Conservation (phyloP, 1,140 invertebrate genomes). For the Palaemon carinicauda region DNA sequence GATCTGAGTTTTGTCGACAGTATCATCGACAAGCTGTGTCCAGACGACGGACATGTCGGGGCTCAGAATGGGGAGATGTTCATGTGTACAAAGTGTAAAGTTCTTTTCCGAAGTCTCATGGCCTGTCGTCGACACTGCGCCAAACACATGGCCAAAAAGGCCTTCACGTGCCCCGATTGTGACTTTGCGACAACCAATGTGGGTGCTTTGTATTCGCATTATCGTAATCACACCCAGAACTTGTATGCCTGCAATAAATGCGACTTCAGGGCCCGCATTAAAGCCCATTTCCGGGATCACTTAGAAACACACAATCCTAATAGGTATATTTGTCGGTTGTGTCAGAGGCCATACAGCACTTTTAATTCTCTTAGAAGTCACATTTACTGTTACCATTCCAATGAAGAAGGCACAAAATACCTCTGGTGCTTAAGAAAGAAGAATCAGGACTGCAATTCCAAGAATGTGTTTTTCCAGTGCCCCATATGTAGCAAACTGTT, state of each 20-base stretch:
- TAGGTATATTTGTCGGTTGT: slow-evolving; percentile 15
- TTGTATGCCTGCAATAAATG: slow-evolving; percentile 23
- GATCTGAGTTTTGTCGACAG: slow-evolving; percentile 22
- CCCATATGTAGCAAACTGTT: neutral
- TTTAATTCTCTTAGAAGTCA: slow-evolving; percentile 25
- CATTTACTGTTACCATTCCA: neutral
- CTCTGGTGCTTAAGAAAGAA: neutral
- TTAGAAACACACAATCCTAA: slow-evolving; percentile 23
- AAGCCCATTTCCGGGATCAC: slow-evolving; percentile 20
- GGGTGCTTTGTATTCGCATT: slow-evolving; percentile 10
- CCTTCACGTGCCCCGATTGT: slow-evolving; percentile 22
- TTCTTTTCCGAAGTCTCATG: neutral
- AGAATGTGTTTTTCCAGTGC: slow-evolving; percentile 11
- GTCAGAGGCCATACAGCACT: slow-evolving; percentile 19
- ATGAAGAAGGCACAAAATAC: slow-evolving; percentile 14
- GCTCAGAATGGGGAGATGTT: neutral
- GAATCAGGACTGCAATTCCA: neutral
- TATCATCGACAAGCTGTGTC: slow-evolving; percentile 6
- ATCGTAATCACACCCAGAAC: slow-evolving; percentile 31
- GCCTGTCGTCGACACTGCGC: slow-evolving; percentile 4
- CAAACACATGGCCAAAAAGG: slow-evolving; percentile 15
- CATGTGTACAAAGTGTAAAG: slow-evolving; percentile 10
- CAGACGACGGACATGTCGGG: neutral
- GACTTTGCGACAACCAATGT: slow-evolving; percentile 20
- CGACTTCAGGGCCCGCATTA: slow-evolving; percentile 18